phyloP scores from a whole-genome alignment of 2,113 vertebrate species.

The Pao palembangensis region DNA sequence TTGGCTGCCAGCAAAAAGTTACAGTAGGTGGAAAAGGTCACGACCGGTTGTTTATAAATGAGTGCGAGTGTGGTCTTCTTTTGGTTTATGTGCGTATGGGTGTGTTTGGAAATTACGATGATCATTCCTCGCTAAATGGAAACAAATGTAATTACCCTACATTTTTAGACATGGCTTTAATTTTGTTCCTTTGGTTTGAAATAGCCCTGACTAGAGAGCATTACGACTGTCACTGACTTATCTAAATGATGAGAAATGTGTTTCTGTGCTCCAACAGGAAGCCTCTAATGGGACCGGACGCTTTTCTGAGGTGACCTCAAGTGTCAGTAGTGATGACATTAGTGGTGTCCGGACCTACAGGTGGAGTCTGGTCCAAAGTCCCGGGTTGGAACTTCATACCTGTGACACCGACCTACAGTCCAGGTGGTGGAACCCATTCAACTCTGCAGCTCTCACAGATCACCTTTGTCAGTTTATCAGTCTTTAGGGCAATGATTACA shows the following conservation, averaged over 20 bases:
- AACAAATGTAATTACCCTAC: too few species aligned
- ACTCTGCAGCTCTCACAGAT: neutral
- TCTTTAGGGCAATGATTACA: too few species aligned
- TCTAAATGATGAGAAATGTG: too few species aligned
- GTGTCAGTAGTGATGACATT: slow-evolving; percentile 59
- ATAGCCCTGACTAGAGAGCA: neutral
- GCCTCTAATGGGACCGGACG: slow-evolving; percentile 24
- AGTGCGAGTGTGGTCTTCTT: neutral
- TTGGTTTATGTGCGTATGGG: too few species aligned
- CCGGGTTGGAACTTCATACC: slow-evolving; percentile 74
- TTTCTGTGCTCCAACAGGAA: slow-evolving; percentile 44
- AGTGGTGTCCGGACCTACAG: slow-evolving; percentile 53
- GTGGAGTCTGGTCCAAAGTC: slow-evolving; percentile 65
- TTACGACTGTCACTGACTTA: too few species aligned
- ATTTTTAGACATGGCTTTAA: neutral
- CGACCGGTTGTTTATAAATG: neutral
- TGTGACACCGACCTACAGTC: slow-evolving; percentile 65
- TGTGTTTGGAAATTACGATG: too few species aligned
- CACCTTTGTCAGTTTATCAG: neutral
- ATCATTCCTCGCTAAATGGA: too few species aligned
- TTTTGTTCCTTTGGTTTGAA: neutral
- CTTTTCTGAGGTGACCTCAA: slow-evolving; percentile 52
- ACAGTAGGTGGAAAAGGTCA: slow-evolving; percentile 51
- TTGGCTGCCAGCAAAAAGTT: slow-evolving; percentile 5
- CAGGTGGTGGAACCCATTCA: slow-evolving; percentile 64